phyloP scores from a whole-genome alignment of 1,140 invertebrate species.

The Laupala kohalensis region DNA sequence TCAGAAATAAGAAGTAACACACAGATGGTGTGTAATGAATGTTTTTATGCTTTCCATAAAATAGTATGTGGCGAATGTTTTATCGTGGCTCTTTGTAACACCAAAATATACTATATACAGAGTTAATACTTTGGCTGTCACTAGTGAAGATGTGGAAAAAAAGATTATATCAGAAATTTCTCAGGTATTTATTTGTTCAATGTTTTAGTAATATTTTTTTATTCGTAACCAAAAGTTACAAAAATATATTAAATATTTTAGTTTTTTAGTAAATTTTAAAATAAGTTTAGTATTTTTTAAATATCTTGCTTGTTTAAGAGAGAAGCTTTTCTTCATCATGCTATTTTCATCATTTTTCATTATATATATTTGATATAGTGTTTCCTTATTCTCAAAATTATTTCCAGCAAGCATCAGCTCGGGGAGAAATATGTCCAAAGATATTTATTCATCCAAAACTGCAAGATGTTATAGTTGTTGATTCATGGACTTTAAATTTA shows the following conservation, averaged over 20 bases:
- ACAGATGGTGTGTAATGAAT: too few species aligned
- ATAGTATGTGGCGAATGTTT: not conserved
- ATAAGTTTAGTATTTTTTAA: not conserved
- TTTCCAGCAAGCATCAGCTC: not conserved
- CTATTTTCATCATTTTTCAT: not conserved
- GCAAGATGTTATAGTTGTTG: conserved; percentile 39
- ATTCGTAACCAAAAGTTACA: not conserved
- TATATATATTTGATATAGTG: not conserved
- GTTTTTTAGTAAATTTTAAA: not conserved
- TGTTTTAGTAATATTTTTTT: not conserved
- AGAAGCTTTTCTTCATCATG: not conserved
- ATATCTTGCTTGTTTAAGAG: not conserved
- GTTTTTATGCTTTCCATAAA: not conserved
- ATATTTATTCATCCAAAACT: conserved; percentile 13
- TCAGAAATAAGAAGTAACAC: too few species aligned
- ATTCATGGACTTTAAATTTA: conserved; percentile 26
- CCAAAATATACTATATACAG: not conserved
- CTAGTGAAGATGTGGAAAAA: not conserved
- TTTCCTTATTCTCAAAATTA: not conserved
- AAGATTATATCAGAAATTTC: not conserved
- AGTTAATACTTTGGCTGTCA: not conserved
- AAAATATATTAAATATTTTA: not conserved
- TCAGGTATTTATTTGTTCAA: not conserved
- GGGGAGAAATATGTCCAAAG: not conserved
- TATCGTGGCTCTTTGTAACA: conserved; percentile 2